Evolutionary conservation across 2,797 vertebrate species (phyloP).

Genomic region (Forpus xanthops): DNA sequence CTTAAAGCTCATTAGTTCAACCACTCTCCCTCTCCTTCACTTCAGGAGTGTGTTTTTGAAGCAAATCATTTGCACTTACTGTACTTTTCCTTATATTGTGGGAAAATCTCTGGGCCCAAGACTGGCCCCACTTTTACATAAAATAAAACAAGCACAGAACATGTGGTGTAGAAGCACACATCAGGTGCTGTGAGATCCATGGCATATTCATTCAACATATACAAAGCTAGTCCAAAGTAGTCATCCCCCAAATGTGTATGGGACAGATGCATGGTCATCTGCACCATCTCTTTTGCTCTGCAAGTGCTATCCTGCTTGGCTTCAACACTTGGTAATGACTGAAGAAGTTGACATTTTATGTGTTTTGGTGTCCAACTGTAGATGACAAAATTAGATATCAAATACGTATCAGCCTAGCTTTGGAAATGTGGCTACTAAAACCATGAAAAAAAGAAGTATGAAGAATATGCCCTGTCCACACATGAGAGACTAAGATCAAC

Average conservation of each 20-base stretch:
- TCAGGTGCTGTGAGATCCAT: neutral
- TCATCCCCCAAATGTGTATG: neutral
- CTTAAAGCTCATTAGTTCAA: neutral
- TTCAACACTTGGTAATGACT: neutral
- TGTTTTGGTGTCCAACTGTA: neutral
- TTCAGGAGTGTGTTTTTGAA: neutral
- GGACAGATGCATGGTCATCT: neutral
- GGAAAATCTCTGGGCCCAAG: neutral
- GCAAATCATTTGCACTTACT: neutral
- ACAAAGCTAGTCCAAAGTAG: neutral
- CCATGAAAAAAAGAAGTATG: neutral
- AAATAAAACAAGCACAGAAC: neutral
- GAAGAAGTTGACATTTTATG: neutral
- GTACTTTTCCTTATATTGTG: neutral
- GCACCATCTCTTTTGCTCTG: neutral
- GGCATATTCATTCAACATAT: neutral
- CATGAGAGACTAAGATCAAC: neutral
- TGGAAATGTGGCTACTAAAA: neutral
- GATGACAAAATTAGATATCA: neutral
- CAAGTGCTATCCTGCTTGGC: neutral
- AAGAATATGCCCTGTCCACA: neutral
- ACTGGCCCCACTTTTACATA: accelerated
- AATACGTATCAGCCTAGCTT: neutral
- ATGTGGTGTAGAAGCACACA: neutral
- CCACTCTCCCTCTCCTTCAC: neutral